Evolutionary conservation across 2,797 vertebrate genomes (phyloP).

Genomic region (Lutjanus campechanus): DNA sequence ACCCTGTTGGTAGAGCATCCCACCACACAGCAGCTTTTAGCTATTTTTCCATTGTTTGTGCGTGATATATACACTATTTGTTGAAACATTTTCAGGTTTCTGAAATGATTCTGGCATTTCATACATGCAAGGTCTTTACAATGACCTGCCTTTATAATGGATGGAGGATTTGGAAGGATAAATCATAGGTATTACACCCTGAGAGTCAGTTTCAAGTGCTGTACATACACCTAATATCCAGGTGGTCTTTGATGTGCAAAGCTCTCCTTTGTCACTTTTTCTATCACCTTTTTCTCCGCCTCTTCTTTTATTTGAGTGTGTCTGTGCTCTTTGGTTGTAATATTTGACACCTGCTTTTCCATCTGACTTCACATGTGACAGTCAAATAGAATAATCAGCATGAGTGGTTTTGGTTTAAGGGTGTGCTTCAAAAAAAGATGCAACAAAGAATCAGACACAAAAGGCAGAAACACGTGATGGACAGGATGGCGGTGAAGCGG

Average conservation of each 20-base stretch:
- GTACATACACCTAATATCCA: background rate
- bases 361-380: background rate
- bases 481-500: background rate
- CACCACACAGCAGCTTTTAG: too few species aligned
- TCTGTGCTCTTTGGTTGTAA: background rate
- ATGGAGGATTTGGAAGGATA: background rate
- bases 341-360: background rate
- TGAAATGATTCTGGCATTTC: background rate
- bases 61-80: too few species aligned
- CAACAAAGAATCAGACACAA: background rate
- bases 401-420: background rate
- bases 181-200: background rate
- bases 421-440: background rate
- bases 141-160: background rate
- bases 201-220: background rate
- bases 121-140: background rate
- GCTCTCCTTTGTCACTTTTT: background rate
- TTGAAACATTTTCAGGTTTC: background rate
- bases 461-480: background rate
- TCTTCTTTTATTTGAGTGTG: background rate
- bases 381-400: constrained; percentile 16
- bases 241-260: constrained; percentile 33
- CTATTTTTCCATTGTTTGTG: too few species aligned
- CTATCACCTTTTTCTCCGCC: background rate
- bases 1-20: too few species aligned